phyloP scores from a whole-genome alignment of 2,797 vertebrate genomes.

The Chrysocyon brachyurus region DNA sequence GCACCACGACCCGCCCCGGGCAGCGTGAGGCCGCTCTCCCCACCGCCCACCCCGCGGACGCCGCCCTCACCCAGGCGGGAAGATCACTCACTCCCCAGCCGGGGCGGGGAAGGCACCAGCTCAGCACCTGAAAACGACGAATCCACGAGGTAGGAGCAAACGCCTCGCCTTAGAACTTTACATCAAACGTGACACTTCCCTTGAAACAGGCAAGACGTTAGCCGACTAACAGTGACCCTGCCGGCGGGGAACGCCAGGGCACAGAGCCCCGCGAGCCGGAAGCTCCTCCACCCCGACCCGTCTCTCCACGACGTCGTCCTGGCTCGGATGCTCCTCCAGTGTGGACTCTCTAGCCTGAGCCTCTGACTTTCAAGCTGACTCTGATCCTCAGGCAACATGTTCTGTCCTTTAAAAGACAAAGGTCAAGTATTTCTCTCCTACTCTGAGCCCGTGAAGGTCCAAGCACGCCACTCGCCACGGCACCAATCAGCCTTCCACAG shows the following conservation, averaged over 20 bases:
- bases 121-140: no score
- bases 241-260: slow-evolving; percentile 66
- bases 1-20: neutral
- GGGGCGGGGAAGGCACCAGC: no score
- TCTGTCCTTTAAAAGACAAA: neutral
- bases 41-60: no score
- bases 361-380: slow-evolving; percentile 68
- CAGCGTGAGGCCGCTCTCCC: no score
- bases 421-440: neutral
- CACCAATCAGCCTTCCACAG: neutral
- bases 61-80: neutral
- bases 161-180: neutral
- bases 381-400: slow-evolving; percentile 70
- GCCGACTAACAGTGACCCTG: neutral
- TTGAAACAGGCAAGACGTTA: neutral
- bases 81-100: no score
- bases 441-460: neutral
- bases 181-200: no score
- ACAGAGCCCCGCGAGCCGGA: slow-evolving; percentile 84
- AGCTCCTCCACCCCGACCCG: slow-evolving; percentile 73
- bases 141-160: neutral
- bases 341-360: slow-evolving; percentile 35
- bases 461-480: neutral
- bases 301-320: slow-evolving; percentile 65
- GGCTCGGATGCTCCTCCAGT: slow-evolving; percentile 81